Evolutionary conservation across 2,888 invertebrate genomes (phyloP).

Genomic region (Dicranocentrus wangi): DNA sequence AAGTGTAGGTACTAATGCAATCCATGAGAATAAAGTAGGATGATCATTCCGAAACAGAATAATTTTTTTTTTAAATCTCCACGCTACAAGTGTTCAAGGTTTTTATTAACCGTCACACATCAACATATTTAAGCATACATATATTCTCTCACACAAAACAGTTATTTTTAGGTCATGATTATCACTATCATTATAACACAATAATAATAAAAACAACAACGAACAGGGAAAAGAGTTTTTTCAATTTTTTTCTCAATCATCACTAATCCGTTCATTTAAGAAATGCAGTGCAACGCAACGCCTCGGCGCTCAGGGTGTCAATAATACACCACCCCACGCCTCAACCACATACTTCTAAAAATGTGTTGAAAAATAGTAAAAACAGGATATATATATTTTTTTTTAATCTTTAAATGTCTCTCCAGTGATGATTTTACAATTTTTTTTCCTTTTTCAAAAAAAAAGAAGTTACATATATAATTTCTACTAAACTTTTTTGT

Average conservation of each 20-base stretch:
- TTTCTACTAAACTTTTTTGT: too few relatives aligned
- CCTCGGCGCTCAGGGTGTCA: not conserved
- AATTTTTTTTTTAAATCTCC: conserved; percentile 30
- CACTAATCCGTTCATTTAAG: not conserved
- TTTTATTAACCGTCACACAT: conserved; percentile 63
- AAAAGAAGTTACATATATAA: too few relatives aligned
- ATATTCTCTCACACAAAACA: conserved; percentile 53
- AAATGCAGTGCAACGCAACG: not conserved
- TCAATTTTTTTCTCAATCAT: not conserved
- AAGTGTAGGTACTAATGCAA: too few relatives aligned
- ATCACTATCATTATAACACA: conserved; percentile 24
- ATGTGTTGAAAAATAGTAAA: too few relatives aligned
- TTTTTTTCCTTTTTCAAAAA: too few relatives aligned
- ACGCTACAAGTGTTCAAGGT: conserved; percentile 63
- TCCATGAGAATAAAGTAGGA: too few relatives aligned
- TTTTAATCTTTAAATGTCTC: too few relatives aligned
- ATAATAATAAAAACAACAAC: conserved; percentile 22
- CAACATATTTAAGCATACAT: conserved; percentile 59
- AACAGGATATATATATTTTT: too few relatives aligned
- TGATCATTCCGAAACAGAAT: too few relatives aligned
- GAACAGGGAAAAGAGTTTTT: not conserved
- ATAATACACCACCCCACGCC: too few relatives aligned
- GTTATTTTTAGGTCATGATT: conserved; percentile 33
- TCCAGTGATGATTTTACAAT: not conserved
- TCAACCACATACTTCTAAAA: too few relatives aligned